Evolutionary conservation across 2,113 vertebrate species (phyloP), one percentile per base, ranked within the genome.

Genomic region (Pangasianodon gigas): DNA sequence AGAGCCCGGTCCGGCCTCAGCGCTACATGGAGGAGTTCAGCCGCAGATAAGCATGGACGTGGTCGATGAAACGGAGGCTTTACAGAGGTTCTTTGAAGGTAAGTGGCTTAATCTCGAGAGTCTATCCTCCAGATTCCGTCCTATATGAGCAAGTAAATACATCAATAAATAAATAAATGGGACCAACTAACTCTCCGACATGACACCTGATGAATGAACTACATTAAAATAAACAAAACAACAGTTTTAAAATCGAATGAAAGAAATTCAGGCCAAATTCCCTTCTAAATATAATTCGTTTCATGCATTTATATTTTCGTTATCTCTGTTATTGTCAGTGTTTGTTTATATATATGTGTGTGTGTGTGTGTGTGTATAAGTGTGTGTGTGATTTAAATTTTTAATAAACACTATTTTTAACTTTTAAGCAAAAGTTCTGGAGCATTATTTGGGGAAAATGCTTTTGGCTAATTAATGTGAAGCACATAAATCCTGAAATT

Each of bases 81-180:
- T 99, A 95, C 98, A 98, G 96, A 97, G 98, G 93, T 99, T 99
- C 93, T 99, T 99, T 85, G 98, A 99, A 98, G 98, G 98, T 99
- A 97, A 95, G 95, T 75, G 69, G 7, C 29, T 48, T 26, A 69
- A 51, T 85, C 26, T 67, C 6, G 6, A 81, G 2, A n/a, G 77
- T 81, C 26, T 4, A 16, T 51, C 16, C 77, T 41, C 32, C 74
- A 77, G 74, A 29, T 79, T 79, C 11, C 4, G 2, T 48, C 26
- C 24, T 79, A 14, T 29, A 51, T 26, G 46, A 46, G 7, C 4
- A 81, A 81, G 19, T n/a, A 37, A 14, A 51, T 9, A 3, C 54
- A 81, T 4, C 13, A 29, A 21, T 74, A 24, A 46, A 52, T 32
- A 9, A 81, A 83, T 37, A 21, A 58, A 58, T 4, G 1, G 32